Evolutionary conservation across 2,797 vertebrate genomes (phyloP), one percentile per base, ranked within the genome.

Genomic region (Telmatherina bonti): DNA sequence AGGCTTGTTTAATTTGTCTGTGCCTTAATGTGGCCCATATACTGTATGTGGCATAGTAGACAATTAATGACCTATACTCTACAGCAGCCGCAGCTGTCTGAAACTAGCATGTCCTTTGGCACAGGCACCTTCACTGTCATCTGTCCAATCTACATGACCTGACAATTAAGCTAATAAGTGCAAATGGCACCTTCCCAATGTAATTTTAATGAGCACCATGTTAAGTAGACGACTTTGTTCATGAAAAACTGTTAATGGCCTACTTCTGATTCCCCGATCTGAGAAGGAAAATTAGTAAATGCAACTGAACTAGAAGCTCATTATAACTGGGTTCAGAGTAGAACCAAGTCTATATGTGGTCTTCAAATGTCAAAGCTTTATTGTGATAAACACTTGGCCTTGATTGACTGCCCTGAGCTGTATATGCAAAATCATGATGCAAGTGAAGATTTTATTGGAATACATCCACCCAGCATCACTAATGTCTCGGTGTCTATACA

Each of bases 121-220:
- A 74, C 76, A 72, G 89, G 89, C 87, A 86, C 81, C 82, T 88
- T 92, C 74, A 81, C 87, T 86, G 88, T 93, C 93, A 92, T 92
- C 92, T 85, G 78, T 90, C 87, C 88, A 83, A 88, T 91, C 91
- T 90, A 85, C 90, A 91, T 91, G 88, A 91, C 84, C 90, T 87
- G 91, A 93, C 92, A 92, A 93, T 94, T 93, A 94, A 85, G 88
- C 83, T 92, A 91, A 91, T 91, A 91, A 92, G 91, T 88, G 87
- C 85, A 92, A 93, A 93, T 86, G 89, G 86, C 90, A 89, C 89
- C 83, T 82, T 88, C 84, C 85, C 89, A 87, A 90, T 93, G 86
- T 91, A 91, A 72, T 86, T 92, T 93, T 94, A 94, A 94, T 92
- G 91, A 94, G 90, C 79, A 66, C 76, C 76, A 83, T 78, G 89